A percentile compares a stretch with the other conserved stretches of the same genome.
These are phyloP conservation scores for Rhogogaster chlorosoma DNA, from an alignment of 2,888 invertebrate genomes.

Conservation along the genomic window DNA sequence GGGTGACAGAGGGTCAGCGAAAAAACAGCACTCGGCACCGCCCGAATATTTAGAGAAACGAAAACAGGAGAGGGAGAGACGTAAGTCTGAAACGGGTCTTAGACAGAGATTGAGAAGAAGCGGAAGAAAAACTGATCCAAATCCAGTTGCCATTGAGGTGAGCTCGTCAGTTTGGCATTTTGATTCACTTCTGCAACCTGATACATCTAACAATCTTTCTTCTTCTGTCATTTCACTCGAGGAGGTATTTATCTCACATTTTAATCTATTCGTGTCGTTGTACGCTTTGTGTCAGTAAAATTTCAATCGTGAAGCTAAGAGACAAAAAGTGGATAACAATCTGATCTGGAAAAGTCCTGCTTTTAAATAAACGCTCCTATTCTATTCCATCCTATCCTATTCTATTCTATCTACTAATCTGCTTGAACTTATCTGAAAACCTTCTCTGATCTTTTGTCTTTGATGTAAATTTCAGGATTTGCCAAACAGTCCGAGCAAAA, in stretches of 20 bases:
- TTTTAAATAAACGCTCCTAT: not conserved
- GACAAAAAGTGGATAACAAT: not conserved
- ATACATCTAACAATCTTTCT: slow-evolving; percentile 59
- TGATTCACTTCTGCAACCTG: slow-evolving; percentile 20
- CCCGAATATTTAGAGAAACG: slow-evolving; percentile 95
- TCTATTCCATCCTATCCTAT: not conserved
- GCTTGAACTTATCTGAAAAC: not conserved
- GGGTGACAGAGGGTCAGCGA: slow-evolving; percentile 84
- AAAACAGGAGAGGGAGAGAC: slow-evolving; percentile 86
- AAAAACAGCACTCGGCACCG: slow-evolving; percentile 87
- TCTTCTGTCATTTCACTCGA: slow-evolving; percentile 77
- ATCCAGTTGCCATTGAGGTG: slow-evolving; percentile 70
- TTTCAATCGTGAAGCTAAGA: slow-evolving; percentile 17
- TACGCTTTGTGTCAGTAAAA: not conserved
- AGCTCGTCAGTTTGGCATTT: slow-evolving; percentile 70
- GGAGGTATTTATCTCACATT: slow-evolving; percentile 77
- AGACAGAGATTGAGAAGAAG: slow-evolving; percentile 82
- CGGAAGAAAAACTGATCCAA: slow-evolving; percentile 76
- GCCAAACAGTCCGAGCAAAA: slow-evolving; percentile 68
- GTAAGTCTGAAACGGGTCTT: slow-evolving; percentile 83
- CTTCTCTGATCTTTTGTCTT: not conserved
- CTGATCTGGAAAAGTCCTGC: not conserved
- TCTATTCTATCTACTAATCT: not conserved
- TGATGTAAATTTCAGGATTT: slow-evolving; percentile 66
- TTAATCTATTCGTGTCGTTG: not conserved